phyloP scores from a whole-genome alignment of 1,140 invertebrate species.

The Dendroctonus valens region DNA sequence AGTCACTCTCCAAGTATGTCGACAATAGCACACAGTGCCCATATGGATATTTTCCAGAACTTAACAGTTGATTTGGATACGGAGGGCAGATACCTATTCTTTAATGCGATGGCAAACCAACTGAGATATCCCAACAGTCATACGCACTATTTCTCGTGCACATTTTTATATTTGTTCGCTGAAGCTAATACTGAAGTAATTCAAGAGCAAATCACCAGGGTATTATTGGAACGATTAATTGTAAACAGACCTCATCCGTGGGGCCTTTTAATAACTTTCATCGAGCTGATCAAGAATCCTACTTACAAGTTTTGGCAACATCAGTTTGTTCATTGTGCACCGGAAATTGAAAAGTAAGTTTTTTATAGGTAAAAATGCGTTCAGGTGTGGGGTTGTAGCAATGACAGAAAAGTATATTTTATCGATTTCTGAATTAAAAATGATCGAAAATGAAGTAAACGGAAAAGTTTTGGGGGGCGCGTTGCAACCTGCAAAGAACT shows the following conservation, averaged over 20 bases:
- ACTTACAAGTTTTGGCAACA: conserved; percentile 99
- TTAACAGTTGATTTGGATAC: conserved; percentile 96
- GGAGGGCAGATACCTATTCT: conserved; percentile 93
- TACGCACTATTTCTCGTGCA: conserved; percentile 99
- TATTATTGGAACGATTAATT: conserved; percentile 93
- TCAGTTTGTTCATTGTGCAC: conserved; percentile 98
- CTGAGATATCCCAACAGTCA: conserved; percentile 98
- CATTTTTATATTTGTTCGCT: conserved; percentile 94
- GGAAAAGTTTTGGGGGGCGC: no score
- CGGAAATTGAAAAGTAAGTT: conserved; percentile 95
- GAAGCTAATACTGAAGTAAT: conserved; percentile 97
- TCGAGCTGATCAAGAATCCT: conserved; percentile 98
- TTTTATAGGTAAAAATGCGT: not conserved
- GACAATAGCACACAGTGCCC: conserved; percentile 94
- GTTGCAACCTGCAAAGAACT: no score
- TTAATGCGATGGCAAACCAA: conserved; percentile 98
- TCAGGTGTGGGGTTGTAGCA: not conserved
- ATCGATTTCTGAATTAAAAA: no score
- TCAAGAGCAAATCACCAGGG: conserved; percentile 85
- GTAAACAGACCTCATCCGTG: conserved; percentile 98
- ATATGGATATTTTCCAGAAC: conserved; percentile 99
- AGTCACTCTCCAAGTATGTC: conserved; percentile 90
- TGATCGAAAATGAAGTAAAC: no score
- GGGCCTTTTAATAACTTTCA: conserved; percentile 98
- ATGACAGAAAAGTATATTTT: no score